Evolutionary conservation across 2,888 invertebrate genomes (phyloP).

Genomic region (Parnassius mnemosyne): DNA sequence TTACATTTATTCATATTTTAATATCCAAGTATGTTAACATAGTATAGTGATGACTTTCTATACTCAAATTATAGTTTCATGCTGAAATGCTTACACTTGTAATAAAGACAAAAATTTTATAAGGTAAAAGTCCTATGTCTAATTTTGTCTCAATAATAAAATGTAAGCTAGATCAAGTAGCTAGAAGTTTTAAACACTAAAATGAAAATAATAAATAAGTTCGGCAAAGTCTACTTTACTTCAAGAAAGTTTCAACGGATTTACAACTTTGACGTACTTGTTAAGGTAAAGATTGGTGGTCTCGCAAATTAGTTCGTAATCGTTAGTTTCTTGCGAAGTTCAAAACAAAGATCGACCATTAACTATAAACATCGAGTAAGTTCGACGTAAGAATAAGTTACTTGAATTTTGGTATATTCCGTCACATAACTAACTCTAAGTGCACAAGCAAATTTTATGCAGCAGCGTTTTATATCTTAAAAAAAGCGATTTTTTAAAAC

Average conservation of each 20-base stretch:
- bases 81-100: too few relatives aligned
- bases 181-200: too few relatives aligned
- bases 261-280: slow-evolving; percentile 27
- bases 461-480: too few relatives aligned
- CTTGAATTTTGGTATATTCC: slow-evolving; percentile 23
- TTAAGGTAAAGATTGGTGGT: slow-evolving; percentile 28
- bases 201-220: slow-evolving; percentile 22
- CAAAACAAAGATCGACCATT: slow-evolving; percentile 26
- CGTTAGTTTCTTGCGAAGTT: slow-evolving; percentile 27
- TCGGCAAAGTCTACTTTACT: slow-evolving; percentile 20
- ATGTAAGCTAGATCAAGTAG: too few relatives aligned
- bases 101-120: too few relatives aligned
- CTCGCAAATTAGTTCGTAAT: slow-evolving; percentile 27
- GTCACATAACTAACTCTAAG: slow-evolving; percentile 20
- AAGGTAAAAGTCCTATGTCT: too few relatives aligned
- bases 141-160: too few relatives aligned
- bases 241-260: slow-evolving; percentile 23
- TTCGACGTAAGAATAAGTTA: slow-evolving; percentile 22
- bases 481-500: too few relatives aligned
- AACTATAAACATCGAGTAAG: slow-evolving; percentile 27
- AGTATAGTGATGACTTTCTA: too few relatives aligned
- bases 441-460: background rate
- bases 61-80: too few relatives aligned
- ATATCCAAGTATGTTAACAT: too few relatives aligned
- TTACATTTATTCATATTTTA: too few relatives aligned